Conservation (phyloP, 2,888 invertebrate species). For the Leptinotarsa peninsularis region DNA sequence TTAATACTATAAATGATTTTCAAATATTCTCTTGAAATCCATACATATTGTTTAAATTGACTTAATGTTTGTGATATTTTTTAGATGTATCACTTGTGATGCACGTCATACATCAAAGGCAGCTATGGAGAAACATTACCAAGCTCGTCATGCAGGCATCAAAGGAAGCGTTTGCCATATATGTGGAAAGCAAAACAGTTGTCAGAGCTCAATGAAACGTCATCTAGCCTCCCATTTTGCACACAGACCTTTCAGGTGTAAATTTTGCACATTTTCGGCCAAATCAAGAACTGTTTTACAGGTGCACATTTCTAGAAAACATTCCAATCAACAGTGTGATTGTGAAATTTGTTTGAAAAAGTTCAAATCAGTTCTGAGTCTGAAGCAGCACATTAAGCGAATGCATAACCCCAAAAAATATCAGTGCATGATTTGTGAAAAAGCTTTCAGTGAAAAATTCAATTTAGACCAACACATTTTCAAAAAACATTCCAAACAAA, state of each 20-base stretch:
- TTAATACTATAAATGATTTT: not conserved
- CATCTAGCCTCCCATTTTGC: conserved; percentile 51
- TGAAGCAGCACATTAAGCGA: conserved; percentile 51
- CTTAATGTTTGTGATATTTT: conserved; percentile 13
- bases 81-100: conserved; percentile 49
- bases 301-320: conserved; percentile 48
- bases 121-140: conserved; percentile 48
- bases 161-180: conserved; percentile 52
- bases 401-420: conserved; percentile 49
- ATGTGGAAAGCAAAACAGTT: conserved; percentile 54
- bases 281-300: conserved; percentile 49
- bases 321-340: conserved; percentile 44
- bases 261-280: conserved; percentile 48
- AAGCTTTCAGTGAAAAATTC: conserved; percentile 49
- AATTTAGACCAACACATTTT: conserved; percentile 48
- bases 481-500: conserved; percentile 48
- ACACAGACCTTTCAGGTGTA: conserved; percentile 48
- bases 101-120: conserved; percentile 50
- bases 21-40: not conserved
- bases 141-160: conserved; percentile 48
- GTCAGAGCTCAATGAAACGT: conserved; percentile 52
- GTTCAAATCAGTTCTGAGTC: conserved; percentile 52
- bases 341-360: conserved; percentile 53
- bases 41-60: not conserved
- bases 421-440: conserved; percentile 48